Conservation (phyloP, 1,140 invertebrate species). For the Archivesica marissinica region DNA sequence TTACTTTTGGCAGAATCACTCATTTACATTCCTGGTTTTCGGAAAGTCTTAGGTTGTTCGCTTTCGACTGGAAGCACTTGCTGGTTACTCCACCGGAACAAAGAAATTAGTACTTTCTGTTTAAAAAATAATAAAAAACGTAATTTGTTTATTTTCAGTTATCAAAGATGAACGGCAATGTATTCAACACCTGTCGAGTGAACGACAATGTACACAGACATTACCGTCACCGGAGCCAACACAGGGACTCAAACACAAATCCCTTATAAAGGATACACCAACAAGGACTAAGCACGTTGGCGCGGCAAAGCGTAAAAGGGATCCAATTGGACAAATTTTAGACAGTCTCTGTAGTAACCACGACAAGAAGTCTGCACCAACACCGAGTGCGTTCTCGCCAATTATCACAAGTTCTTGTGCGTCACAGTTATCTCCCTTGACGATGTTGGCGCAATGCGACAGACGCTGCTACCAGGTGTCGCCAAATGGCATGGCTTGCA, state of each 20-base stretch:
- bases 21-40: no score
- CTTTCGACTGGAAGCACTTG: no score
- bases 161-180: not conserved
- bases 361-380: not conserved
- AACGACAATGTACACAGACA: no score
- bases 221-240: conserved; percentile 20
- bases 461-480: conserved; percentile 45
- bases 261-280: conserved; percentile 22
- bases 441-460: conserved; percentile 45
- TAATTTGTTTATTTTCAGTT: conserved; percentile 6
- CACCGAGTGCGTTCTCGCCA: conserved; percentile 54
- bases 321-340: conserved; percentile 69
- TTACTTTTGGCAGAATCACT: no score
- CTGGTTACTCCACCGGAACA: no score
- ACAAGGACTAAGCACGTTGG: conserved; percentile 12
- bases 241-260: not conserved
- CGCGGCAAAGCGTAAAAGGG: conserved; percentile 54
- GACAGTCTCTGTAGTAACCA: conserved; percentile 62
- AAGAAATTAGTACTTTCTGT: no score
- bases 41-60: no score
- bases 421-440: conserved; percentile 48
- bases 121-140: no score
- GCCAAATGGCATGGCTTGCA: conserved; percentile 10
- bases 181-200: not conserved
- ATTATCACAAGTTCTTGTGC: conserved; percentile 48